Base-by-base conservation (phyloP, 2,888 invertebrate genomes). In the Nyleta sp. region DNA sequence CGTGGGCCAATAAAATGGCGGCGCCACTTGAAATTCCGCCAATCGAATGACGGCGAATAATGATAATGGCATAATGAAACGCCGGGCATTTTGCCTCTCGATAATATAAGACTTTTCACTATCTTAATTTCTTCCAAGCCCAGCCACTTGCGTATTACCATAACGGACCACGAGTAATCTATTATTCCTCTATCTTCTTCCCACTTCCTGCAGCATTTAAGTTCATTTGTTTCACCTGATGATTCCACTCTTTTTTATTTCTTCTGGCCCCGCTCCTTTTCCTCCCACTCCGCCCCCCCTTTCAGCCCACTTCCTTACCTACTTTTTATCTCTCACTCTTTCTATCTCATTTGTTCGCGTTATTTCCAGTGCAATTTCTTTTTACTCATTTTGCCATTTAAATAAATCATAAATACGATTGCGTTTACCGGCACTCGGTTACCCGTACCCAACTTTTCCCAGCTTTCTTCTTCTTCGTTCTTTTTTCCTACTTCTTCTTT, bases 391-490 rank as follows among this genome's bases (percentile, higher is more conserved):
- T 80, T 60, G 65, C 81, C 83, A 85, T 83, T 88, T 84, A 87
- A 85, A 87, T 87, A 88, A 88, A 89, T 89, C 89, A 89, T 88
- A 87, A 88, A 87, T 89, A 88, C 84, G 85, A 83, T 84, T 81
- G 77, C 82, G 82, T 82, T 85, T 82, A 79, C 79, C 79, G 67
- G 71, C 79, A 77, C 78, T 78, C 60, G 74, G 74, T 78, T 80
- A 74, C 64, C 65, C 73, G 40, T 60, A 33, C 77, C 68, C 46
- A 71, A 77, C 73, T 79, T 65, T 68, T 46, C 73, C 15, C 71
- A 71, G 75, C 80, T 78, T 77, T 70, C 74, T 5, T 33, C 33
- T 77, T 70, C 74, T 5, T 33, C 33, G 15, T 33, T 57, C 42
- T 55, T 52, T 74, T 73, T 24, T 64, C 42, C 60, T 64, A 46